These are phyloP conservation scores for Nibea albiflora DNA, from an alignment of 2,113 vertebrate species.

Conservation along the genomic window DNA sequence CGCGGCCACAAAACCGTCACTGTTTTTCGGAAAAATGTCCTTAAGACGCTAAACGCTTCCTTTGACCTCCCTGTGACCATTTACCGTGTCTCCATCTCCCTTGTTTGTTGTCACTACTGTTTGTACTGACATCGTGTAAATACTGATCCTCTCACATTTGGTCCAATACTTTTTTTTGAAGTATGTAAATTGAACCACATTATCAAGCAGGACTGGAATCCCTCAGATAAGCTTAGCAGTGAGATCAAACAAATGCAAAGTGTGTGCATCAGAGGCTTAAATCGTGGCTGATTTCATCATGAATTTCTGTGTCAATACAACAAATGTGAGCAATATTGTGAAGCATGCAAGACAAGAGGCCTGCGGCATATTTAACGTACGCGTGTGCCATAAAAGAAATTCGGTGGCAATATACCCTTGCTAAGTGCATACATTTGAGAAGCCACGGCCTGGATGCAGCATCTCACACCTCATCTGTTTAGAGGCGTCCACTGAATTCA, in stretches of 20 bases:
- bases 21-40: constrained; percentile 28
- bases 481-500: constrained; percentile 9
- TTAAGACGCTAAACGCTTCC: constrained; percentile 39
- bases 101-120: constrained; percentile 44
- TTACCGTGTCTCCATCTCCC: constrained; percentile 32
- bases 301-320: constrained; percentile 35
- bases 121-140: constrained; percentile 52
- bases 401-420: constrained; percentile 7
- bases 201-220: constrained; percentile 27
- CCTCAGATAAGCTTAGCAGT: constrained; percentile 26
- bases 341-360: constrained; percentile 59
- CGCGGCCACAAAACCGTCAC: constrained; percentile 11
- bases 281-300: constrained; percentile 27
- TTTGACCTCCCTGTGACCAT: constrained; percentile 54
- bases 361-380: constrained; percentile 21
- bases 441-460: constrained; percentile 3
- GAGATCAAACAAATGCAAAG: constrained; percentile 9
- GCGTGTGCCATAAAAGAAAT: constrained; percentile 36
- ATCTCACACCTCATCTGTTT: constrained; percentile 26
- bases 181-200: constrained; percentile 21
- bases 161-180: constrained; percentile 19
- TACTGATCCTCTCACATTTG: constrained; percentile 43
- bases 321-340: constrained; percentile 59
- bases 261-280: constrained; percentile 25
- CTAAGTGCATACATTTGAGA: constrained; percentile 13